Evolutionary conservation across 2,113 vertebrate species (phyloP).

Genomic region (Picathartes gymnocephalus): DNA sequence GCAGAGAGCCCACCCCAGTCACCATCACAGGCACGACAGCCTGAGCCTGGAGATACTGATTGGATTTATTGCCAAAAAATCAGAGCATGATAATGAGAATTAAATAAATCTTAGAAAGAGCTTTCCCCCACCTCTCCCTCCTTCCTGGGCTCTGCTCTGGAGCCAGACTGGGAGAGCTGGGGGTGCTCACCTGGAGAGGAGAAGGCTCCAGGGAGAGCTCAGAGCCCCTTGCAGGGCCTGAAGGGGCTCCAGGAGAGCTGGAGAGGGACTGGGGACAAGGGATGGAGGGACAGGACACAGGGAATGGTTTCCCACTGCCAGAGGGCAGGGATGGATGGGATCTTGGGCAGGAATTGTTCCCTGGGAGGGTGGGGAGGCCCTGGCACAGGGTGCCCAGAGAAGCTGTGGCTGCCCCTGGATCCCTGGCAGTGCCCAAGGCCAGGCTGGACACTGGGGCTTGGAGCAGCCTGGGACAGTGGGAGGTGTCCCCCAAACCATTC

Average conservation of each 20-base stretch:
- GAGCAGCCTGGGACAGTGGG: background rate
- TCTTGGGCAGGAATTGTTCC: background rate
- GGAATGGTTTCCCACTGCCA: background rate
- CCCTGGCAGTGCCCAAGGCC: background rate
- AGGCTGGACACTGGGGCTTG: background rate
- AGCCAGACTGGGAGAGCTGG: background rate
- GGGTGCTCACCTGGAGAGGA: background rate
- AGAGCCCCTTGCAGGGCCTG: background rate
- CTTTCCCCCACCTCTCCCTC: background rate
- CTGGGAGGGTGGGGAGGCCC: background rate
- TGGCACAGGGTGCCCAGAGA: background rate
- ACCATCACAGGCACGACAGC: background rate
- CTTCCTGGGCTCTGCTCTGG: background rate
- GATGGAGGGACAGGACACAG: background rate
- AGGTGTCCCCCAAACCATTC: background rate
- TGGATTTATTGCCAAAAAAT: background rate
- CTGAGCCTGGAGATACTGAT: too few relatives aligned
- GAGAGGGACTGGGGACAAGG: background rate
- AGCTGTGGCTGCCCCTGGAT: background rate
- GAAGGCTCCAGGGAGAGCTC: background rate
- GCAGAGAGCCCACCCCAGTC: background rate
- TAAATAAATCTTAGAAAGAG: background rate
- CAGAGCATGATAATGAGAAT: background rate
- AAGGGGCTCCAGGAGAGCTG: background rate
- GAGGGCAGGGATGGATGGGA: background rate